phyloP scores from a whole-genome alignment of 2,113 vertebrate genomes.

The Jaculus jaculus region DNA sequence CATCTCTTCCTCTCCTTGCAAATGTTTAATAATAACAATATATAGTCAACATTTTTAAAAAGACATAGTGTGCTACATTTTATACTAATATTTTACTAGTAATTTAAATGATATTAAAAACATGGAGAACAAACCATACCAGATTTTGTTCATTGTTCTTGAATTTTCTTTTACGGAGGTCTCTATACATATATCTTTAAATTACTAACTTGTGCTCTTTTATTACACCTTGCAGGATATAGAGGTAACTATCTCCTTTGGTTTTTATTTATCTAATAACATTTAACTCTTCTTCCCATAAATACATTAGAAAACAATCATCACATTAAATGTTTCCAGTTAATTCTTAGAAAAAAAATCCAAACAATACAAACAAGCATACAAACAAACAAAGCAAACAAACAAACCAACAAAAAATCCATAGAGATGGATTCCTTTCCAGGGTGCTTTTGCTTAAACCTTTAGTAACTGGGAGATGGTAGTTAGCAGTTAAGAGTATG shows the following conservation, averaged over 20 bases:
- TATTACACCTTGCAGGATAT: fast-evolving
- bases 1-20: too few species aligned
- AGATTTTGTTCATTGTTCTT: neutral
- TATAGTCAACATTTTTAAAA: too few species aligned
- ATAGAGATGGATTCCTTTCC: fast-evolving
- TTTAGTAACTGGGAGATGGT: too few species aligned
- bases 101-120: neutral
- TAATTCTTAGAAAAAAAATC: neutral
- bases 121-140: neutral
- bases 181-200: neutral
- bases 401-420: too few species aligned
- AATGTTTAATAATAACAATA: too few species aligned
- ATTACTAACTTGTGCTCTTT: neutral
- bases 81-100: neutral
- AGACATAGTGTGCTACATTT: neutral
- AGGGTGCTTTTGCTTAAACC: too few species aligned
- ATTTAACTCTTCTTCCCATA: neutral
- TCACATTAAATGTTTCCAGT: neutral
- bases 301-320: neutral
- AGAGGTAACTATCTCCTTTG: neutral
- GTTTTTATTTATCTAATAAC: neutral
- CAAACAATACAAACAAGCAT: too few species aligned
- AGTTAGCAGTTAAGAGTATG: neutral
- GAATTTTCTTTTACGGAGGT: neutral
- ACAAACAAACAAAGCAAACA: too few species aligned